Evolutionary conservation across 2,888 invertebrate genomes (phyloP), one percentile per base, ranked within the genome.

Genomic region (Teinopalpus imperialis): DNA sequence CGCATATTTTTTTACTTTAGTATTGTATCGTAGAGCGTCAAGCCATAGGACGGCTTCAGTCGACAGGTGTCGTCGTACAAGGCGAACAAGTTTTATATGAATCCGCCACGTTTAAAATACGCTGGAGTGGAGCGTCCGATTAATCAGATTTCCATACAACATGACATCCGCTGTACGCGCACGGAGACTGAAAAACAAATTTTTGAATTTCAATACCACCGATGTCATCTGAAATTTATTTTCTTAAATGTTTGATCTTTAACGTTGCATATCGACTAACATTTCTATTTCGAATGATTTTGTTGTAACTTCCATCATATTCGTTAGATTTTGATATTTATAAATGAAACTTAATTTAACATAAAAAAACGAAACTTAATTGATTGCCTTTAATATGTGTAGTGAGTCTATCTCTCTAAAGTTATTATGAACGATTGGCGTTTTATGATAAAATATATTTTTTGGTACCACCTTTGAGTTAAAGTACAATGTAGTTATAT

Each of bases 191-290:
- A 81, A 63, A 32, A 43, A 51, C 62, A 27, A 12, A 27, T 39
- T 10, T 10, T 57, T 65, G 70, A 65, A 63, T 69, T 69, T 72
- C 69, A 68, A 65, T 81, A 85, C 87, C 87, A 86, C 87, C 87
- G 86, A 83, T 78, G 81, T 81, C 82, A 81, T 73, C 68, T 77
- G 72, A 78, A 76, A 69, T 69, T 76, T 62, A 57, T 61, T 72
- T 73, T 66, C 66, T 61, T 65, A 63, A 67, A 66, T 64, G 60
- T 71, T 79, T 79, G 78, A 85, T 81, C 79, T 81, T 76, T 68
- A 87, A 88, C 86, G 85, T 85, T 86, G 86, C 87, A 88, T 88
- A 88, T 88, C 87, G 78, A 80, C 76, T 79, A 53, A 87, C 83
- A 88, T 86, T 82, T 87, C 85, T 82, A 73, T 77, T 78, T 82